These are phyloP conservation scores for Chydorus sphaericus DNA, from an alignment of 2,888 invertebrate species.

Conservation along the genomic window DNA sequence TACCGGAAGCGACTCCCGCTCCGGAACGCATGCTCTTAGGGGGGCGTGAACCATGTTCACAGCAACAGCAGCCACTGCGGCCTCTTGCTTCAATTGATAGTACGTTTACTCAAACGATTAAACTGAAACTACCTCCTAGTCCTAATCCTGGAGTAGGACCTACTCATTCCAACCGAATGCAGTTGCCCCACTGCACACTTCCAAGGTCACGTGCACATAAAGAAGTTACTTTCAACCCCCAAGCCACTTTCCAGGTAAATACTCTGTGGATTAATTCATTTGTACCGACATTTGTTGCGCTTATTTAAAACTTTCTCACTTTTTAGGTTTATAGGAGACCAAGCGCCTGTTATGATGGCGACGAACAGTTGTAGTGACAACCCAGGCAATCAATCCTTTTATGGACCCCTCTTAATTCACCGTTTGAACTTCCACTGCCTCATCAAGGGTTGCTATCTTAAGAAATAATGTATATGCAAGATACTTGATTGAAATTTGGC, in stretches of 20 bases:
- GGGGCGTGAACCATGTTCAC: slow-evolving; percentile 1
- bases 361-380: slow-evolving; percentile 15
- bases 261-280: neutral
- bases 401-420: too few species aligned
- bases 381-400: too few species aligned
- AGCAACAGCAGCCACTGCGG: neutral
- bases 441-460: too few species aligned
- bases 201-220: slow-evolving; percentile 13
- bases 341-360: slow-evolving; percentile 15
- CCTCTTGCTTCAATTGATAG: neutral
- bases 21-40: slow-evolving; percentile 11
- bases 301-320: neutral
- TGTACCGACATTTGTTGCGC: neutral
- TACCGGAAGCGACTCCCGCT: neutral
- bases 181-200: slow-evolving; percentile 12
- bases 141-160: neutral
- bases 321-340: slow-evolving; percentile 14
- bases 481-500: too few species aligned
- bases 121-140: slow-evolving; percentile 12
- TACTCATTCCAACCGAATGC: neutral
- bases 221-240: slow-evolving; percentile 15
- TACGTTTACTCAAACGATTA: slow-evolving; percentile 12
- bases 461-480: too few species aligned
- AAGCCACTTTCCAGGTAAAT: slow-evolving; percentile 15
- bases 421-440: too few species aligned